These are phyloP conservation scores for Eolophus roseicapilla DNA, from an alignment of 2,113 vertebrate species.

Conservation along the genomic window DNA sequence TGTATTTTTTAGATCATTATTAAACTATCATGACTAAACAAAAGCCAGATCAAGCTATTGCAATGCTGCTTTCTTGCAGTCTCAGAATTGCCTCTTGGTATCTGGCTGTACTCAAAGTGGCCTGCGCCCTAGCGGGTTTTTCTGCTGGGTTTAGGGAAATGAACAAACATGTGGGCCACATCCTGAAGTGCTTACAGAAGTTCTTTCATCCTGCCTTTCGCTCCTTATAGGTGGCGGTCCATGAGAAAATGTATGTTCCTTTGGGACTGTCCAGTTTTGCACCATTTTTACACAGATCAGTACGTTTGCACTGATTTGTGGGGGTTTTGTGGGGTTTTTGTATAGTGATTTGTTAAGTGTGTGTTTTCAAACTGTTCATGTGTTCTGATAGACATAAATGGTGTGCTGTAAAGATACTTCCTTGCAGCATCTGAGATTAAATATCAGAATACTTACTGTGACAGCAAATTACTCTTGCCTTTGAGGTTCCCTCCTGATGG, in stretches of 20 bases:
- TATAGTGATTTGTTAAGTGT: too few species aligned
- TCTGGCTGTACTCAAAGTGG: not conserved
- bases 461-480: not conserved
- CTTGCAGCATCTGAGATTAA: not conserved
- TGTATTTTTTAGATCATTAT: not conserved
- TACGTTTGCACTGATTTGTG: too few species aligned
- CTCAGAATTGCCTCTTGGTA: not conserved
- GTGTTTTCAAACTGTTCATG: not conserved
- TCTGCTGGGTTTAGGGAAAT: not conserved
- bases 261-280: not conserved
- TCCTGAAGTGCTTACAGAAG: not conserved
- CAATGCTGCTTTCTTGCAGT: not conserved
- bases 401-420: not conserved
- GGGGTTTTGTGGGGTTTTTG: fast-evolving
- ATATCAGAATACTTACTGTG: not conserved
- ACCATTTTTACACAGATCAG: not conserved
- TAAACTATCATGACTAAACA: not conserved
- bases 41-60: not conserved
- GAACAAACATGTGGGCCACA: not conserved
- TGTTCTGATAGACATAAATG: not conserved
- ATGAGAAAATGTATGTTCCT: not conserved
- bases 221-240: not conserved
- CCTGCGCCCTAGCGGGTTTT: fast-evolving
- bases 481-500: not conserved
- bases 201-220: not conserved